Base-by-base conservation (phyloP, 2,797 vertebrate species). In the Rallus crepitans region DNA sequence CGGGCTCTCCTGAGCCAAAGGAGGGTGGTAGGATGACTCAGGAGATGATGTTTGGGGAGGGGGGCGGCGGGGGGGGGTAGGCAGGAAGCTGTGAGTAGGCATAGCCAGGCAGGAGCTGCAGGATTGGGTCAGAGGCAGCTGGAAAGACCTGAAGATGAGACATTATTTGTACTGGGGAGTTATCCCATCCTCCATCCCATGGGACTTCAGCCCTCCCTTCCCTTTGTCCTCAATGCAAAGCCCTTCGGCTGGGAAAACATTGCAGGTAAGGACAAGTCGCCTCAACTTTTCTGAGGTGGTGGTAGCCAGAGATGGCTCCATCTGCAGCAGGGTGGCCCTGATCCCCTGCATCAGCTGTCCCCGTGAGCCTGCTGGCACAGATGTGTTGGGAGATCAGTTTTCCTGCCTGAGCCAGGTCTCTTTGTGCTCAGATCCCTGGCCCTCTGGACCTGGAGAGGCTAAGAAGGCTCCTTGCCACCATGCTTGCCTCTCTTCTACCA, bases 11-110 rank as follows among this genome's bases (percentile, higher is more conserved):
- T 27, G 48, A 88, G 77, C 88, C 31, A 77, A 50, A 73, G 79
- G 72, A 71, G 89, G 89, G 37, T 14, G 55, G 61, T 9, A 56
- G 87, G 78, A 6, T 97, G 96, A 97, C 70, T 97, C 95, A 97
- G 94, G 90, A 95, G 93, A 17, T 81, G 82, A 57, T 1, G 40
- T 47, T 20, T 8, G 48, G 1, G 17, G 45, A 61, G 90, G 87
- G 60, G 17, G 40, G 64, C 80, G 84, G 56, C 52, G 50, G 25
- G 27, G 53, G 35, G 37, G 37, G 37, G 11, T 78, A 70, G 89
- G 33, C 28, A 56, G 81, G 94, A 93, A 95, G 87, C 4, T 1
- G 65, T 82, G 96, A 96, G 92, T 24, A 69, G 87, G 89, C 96
- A 95, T 78, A 76, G 89, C 28, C 64, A 9, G 88, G 59, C 59